These are phyloP conservation scores for Drosophila silvestris DNA, from an alignment of 2,888 invertebrate genomes.

Conservation along the genomic window DNA sequence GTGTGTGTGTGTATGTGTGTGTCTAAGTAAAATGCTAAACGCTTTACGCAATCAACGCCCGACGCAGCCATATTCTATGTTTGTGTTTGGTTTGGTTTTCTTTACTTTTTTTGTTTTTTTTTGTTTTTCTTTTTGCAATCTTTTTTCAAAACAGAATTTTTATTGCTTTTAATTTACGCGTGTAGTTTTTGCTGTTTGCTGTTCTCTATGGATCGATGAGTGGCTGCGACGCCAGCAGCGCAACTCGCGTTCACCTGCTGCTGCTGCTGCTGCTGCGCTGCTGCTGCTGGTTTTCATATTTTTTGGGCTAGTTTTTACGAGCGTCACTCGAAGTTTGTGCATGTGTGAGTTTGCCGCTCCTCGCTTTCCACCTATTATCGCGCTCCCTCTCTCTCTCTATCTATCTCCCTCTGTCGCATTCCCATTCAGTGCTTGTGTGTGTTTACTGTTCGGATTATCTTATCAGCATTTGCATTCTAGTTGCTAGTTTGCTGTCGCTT, in stretches of 20 bases:
- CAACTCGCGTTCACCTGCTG: slow-evolving; percentile 47
- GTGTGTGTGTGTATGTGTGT: background rate
- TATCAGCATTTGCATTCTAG: slow-evolving; percentile 55
- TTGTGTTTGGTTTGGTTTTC: slow-evolving; percentile 17
- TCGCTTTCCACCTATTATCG: background rate
- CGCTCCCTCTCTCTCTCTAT: background rate
- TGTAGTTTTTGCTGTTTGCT: slow-evolving; percentile 56
- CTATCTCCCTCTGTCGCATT: slow-evolving; percentile 4
- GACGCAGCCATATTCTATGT: slow-evolving; percentile 36
- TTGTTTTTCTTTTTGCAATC: slow-evolving; percentile 17
- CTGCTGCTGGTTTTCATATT: slow-evolving; percentile 7
- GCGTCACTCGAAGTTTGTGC: slow-evolving; percentile 18
- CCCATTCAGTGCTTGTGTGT: background rate
- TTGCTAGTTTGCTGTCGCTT: slow-evolving; percentile 32
- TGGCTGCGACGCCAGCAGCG: slow-evolving; percentile 33
- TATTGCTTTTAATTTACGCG: slow-evolving; percentile 68
- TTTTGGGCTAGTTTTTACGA: slow-evolving; percentile 23
- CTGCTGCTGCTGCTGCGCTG: slow-evolving; percentile 11
- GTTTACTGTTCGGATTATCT: slow-evolving; percentile 54
- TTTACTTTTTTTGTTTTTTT: slow-evolving; percentile 14
- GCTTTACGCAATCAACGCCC: slow-evolving; percentile 58
- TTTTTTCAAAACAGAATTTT: slow-evolving; percentile 28
- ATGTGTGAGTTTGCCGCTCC: background rate
- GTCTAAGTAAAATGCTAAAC: slow-evolving; percentile 53
- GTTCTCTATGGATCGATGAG: slow-evolving; percentile 53